Evolutionary conservation across 2,113 vertebrate genomes (phyloP).

Genomic region (Coryphaenoides rupestris): DNA sequence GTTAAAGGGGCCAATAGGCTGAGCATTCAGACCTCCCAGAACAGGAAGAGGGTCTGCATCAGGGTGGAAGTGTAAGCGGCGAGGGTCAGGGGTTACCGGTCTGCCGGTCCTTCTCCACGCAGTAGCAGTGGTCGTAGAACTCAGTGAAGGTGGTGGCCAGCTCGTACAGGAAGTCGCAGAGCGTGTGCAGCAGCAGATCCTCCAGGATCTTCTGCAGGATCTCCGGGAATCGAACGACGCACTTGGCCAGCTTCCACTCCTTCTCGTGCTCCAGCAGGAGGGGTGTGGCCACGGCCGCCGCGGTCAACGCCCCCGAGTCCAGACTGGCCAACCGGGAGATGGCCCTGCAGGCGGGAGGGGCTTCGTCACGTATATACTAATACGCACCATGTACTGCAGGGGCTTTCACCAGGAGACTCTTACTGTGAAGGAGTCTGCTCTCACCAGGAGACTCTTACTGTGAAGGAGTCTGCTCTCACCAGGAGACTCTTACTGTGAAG

Average conservation of each 20-base stretch:
- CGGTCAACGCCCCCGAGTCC: conserved; percentile 76
- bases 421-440: too few relatives aligned
- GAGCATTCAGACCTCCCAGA: too few relatives aligned
- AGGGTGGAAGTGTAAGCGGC: too few relatives aligned
- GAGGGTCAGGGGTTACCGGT: conserved; percentile 79
- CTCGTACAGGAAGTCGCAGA: conserved; percentile 96
- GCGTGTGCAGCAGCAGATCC: conserved; percentile 87
- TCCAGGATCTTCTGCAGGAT: conserved; percentile 93
- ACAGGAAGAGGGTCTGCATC: too few relatives aligned
- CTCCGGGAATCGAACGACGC: conserved; percentile 92
- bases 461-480: too few relatives aligned
- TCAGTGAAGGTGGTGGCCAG: conserved; percentile 96
- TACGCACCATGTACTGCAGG: too few relatives aligned
- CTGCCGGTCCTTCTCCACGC: conserved; percentile 93
- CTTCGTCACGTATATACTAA: too few relatives aligned
- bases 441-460: too few relatives aligned
- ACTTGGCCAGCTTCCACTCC: conserved; percentile 94
- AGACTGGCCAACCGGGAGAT: conserved; percentile 89
- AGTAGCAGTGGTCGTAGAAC: conserved; percentile 98
- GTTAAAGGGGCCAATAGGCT: too few relatives aligned
- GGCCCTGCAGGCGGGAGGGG: conserved; percentile 73
- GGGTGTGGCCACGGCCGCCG: conserved; percentile 78
- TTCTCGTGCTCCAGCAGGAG: conserved; percentile 90
- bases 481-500: too few relatives aligned
- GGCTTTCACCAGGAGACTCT: too few relatives aligned